Conservation (phyloP, 2,113 vertebrate species). For the Hyaena hyaena region DNA sequence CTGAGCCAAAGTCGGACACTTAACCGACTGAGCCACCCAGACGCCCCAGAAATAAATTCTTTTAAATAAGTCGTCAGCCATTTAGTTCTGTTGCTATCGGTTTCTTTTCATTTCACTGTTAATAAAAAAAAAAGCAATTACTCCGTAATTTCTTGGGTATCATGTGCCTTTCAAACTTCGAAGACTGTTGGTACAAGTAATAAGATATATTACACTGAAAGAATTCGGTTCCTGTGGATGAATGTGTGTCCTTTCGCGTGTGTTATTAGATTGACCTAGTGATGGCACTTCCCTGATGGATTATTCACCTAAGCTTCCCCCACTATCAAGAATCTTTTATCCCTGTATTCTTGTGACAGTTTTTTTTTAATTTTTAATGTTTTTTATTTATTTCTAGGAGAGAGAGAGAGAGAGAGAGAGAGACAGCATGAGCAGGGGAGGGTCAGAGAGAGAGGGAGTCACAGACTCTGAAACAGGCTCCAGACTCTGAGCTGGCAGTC, state of each 20-base stretch:
- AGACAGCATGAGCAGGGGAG: no score
- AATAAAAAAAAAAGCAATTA: not conserved
- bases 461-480: no score
- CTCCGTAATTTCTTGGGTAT: not conserved
- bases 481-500: no score
- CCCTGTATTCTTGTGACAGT: not conserved
- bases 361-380: not conserved
- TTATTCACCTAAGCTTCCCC: not conserved
- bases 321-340: not conserved
- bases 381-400: no score
- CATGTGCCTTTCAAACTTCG: not conserved
- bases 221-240: not conserved
- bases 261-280: not conserved
- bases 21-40: no score
- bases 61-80: not conserved
- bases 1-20: no score
- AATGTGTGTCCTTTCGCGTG: not conserved
- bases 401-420: no score
- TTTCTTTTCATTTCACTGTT: conserved; percentile 3
- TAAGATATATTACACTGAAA: not conserved
- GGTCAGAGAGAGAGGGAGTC: no score
- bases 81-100: not conserved
- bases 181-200: not conserved
- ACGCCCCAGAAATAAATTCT: no score
- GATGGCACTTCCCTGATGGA: not conserved